Evolutionary conservation across 2,113 vertebrate species (phyloP), one percentile per base, ranked within the genome.

Genomic region (Tachuris rubrigastra): DNA sequence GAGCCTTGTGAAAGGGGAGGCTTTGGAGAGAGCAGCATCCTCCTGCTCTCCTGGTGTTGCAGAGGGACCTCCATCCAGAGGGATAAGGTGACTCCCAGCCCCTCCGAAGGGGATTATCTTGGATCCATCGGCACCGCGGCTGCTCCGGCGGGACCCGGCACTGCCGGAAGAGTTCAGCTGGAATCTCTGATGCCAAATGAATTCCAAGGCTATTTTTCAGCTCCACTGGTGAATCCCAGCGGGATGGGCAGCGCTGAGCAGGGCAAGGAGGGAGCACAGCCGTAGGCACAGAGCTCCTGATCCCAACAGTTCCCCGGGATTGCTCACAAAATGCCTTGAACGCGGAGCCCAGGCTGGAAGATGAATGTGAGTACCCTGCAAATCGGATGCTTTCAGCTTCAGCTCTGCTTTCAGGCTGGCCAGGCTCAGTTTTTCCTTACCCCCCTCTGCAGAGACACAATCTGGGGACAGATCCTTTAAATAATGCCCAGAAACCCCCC

Each of bases 311-410:
- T 8, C 25, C 93, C 90, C 35, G 95, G 85, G 69, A 89, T 67
- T 31, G 8, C 50, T 68, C 95, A 97, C 94, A 98, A 94, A 93
- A 99, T 98, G 98, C 97, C 98, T 98, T 98, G 98, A 98, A 97
- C 93, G 82, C 58, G 76, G 89, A 95, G 74, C 88, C 76, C 33
- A 65, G 20, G 72, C 82, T 14, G 94, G 94, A 98, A 96, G 96
- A 98, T 98, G 98, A 97, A 98, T 96, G 98, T 98, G 98, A 99
- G 98, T 98, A 98, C 7, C 16, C 62, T 44, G 76, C 41, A 15
- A 9, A 63, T 47, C 5, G 19, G 74, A 84, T 53, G 56, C n/a
- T 31, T 35, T 53, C 56, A 20, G 55, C 27, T 68, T 27, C 47
- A 41, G 8, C 78, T 79, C 55, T 49, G 35, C 67, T 90, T 90